Evolutionary conservation across 2,888 invertebrate genomes (phyloP).

Genomic region (Geotrupes spiniger): DNA sequence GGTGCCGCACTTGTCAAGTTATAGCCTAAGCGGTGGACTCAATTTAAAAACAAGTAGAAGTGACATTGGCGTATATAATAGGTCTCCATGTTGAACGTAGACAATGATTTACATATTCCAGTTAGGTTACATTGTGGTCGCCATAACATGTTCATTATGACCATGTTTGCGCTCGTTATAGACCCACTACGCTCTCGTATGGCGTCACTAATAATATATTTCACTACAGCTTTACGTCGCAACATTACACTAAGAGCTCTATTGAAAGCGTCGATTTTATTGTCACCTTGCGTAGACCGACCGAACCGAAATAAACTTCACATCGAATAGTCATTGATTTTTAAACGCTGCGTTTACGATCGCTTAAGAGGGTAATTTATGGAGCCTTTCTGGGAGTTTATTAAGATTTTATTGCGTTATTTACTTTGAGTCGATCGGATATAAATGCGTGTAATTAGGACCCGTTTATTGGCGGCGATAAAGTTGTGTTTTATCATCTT

Average conservation of each 20-base stretch:
- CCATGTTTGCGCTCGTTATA: constrained; percentile 34
- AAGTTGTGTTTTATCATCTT: constrained; percentile 5
- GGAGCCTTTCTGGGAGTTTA: not conserved
- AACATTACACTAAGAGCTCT: too few species aligned
- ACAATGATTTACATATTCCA: constrained; percentile 37
- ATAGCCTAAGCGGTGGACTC: not conserved
- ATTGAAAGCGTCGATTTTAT: constrained; percentile 3
- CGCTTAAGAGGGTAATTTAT: constrained; percentile 1
- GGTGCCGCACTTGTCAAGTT: not conserved
- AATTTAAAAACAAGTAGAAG: not conserved
- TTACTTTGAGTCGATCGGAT: not conserved
- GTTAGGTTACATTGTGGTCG: constrained; percentile 34
- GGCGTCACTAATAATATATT: constrained; percentile 3
- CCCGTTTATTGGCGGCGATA: not conserved
- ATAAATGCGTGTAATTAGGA: not conserved
- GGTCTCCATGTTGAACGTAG: constrained; percentile 11
- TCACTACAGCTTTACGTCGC: too few species aligned
- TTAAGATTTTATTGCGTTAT: constrained; percentile 4
- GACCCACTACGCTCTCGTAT: constrained; percentile 1
- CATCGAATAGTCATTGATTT: constrained; percentile 2
- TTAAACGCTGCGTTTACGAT: constrained; percentile 1
- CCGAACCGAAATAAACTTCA: constrained; percentile 1
- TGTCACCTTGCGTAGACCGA: not conserved
- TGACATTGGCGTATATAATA: constrained; percentile 2
- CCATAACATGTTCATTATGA: constrained; percentile 42